Conservation (phyloP, 2,888 invertebrate species). For the Meloe dianella region DNA sequence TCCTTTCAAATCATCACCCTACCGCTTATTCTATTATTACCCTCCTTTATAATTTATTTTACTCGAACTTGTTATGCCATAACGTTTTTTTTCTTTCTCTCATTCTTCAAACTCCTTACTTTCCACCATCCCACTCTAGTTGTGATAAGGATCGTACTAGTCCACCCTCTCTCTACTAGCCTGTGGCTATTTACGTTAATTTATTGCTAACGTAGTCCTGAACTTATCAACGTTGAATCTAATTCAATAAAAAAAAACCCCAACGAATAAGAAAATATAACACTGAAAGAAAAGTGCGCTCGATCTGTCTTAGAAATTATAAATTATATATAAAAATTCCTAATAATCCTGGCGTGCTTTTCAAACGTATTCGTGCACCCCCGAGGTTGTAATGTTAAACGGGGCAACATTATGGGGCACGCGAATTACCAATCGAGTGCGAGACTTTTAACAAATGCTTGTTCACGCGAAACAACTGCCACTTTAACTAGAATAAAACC, state of each 20-base stretch:
- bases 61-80: neutral
- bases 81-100: neutral
- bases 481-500: constrained; percentile 48
- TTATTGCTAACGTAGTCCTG: constrained; percentile 27
- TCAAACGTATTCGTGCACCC: constrained; percentile 55
- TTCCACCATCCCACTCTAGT: constrained; percentile 9
- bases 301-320: constrained; percentile 52
- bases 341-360: constrained; percentile 55
- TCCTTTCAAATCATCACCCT: neutral
- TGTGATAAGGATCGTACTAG: constrained; percentile 12
- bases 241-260: constrained; percentile 34
- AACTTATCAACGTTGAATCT: constrained; percentile 27
- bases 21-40: neutral
- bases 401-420: constrained; percentile 58
- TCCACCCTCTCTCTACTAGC: constrained; percentile 21
- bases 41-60: neutral
- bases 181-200: constrained; percentile 29
- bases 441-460: constrained; percentile 58
- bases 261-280: neutral
- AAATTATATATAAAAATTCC: constrained; percentile 51
- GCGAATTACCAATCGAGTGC: constrained; percentile 60
- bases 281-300: constrained; percentile 30
- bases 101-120: neutral
- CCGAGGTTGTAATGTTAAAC: constrained; percentile 59
- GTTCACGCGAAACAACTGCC: constrained; percentile 61